These are phyloP conservation scores for Sebastes matsubarae DNA, from an alignment of 2,797 vertebrate genomes.

Conservation along the genomic window DNA sequence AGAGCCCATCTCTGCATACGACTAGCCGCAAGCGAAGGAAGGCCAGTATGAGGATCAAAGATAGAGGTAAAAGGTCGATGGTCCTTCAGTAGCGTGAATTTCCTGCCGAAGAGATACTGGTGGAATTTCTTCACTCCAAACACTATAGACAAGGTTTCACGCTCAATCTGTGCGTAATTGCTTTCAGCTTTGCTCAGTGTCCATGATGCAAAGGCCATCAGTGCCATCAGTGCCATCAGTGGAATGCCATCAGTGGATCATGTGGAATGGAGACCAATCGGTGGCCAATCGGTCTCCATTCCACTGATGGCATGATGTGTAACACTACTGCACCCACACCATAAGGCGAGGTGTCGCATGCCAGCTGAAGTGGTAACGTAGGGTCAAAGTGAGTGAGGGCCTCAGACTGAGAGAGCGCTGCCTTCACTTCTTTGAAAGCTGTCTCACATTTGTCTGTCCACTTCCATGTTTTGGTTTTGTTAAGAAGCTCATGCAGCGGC, in stretches of 20 bases:
- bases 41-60: background rate
- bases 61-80: background rate
- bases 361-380: background rate
- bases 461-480: too few relatives aligned
- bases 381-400: background rate
- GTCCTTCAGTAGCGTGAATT: slow-evolving; percentile 4
- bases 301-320: background rate
- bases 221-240: too few relatives aligned
- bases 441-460: background rate
- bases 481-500: too few relatives aligned
- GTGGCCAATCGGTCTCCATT: background rate
- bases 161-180: background rate
- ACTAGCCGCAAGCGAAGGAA: background rate
- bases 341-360: background rate
- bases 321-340: background rate
- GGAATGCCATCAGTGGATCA: too few relatives aligned
- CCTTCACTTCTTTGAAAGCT: background rate
- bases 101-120: slow-evolving; percentile 2
- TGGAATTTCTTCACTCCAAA: slow-evolving; percentile 13
- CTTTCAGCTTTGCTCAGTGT: background rate
- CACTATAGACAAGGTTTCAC: background rate
- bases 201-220: background rate
- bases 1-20: background rate
- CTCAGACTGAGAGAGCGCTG: background rate
- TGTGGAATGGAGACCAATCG: too few relatives aligned